A percentile compares a stretch with the other conserved stretches of the same genome.
phyloP scores from a whole-genome alignment of 2,797 vertebrate species.

The Rhabdophis nuchalis region DNA sequence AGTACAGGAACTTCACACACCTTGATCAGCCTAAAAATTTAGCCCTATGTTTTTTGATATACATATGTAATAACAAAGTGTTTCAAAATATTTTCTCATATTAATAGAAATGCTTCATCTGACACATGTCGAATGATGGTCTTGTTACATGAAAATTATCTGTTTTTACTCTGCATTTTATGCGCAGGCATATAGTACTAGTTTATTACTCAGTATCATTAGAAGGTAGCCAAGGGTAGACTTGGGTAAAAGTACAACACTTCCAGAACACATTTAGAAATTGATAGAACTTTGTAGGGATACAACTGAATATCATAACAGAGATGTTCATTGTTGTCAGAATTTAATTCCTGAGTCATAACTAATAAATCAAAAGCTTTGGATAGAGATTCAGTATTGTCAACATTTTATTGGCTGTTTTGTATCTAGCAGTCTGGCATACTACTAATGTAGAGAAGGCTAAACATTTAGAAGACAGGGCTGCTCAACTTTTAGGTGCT shows the following conservation, averaged over 20 bases:
- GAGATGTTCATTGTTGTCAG: not conserved
- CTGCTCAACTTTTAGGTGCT: not conserved
- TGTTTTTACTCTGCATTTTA: not conserved
- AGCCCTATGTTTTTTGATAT: constrained; percentile 31
- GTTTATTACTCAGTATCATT: not conserved
- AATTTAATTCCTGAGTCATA: not conserved
- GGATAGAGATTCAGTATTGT: not conserved
- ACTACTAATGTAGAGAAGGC: not conserved
- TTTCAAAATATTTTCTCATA: constrained; percentile 58
- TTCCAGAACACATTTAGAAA: not conserved
- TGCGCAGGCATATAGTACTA: not conserved
- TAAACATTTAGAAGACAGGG: not conserved
- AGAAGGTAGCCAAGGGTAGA: not conserved
- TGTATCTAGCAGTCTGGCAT: not conserved
- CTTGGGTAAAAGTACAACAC: too few species aligned
- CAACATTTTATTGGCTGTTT: not conserved
- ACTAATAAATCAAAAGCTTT: not conserved
- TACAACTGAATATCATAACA: not conserved
- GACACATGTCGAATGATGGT: constrained; percentile 39
- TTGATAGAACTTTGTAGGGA: not conserved
- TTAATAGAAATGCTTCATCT: constrained; percentile 55
- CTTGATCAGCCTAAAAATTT: constrained; percentile 16
- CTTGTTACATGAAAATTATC: constrained; percentile 33
- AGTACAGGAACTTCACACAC: constrained; percentile 37
- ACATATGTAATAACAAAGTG: constrained; percentile 40